phyloP scores from a whole-genome alignment of 1,140 invertebrate species.

The Drosophila serrata region DNA sequence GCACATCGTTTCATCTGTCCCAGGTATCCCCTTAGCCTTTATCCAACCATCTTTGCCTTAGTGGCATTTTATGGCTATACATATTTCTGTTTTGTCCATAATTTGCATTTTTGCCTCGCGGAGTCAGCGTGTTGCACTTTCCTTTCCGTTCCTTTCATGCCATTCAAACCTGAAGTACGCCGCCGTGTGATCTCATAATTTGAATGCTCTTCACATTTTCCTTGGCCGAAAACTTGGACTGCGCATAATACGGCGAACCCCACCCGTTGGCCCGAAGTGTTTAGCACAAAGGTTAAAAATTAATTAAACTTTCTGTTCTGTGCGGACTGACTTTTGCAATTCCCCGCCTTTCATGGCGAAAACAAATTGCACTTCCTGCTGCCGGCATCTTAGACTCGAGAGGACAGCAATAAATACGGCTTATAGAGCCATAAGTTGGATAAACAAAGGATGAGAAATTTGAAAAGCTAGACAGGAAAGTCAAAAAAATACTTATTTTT shows the following conservation, averaged over 20 bases:
- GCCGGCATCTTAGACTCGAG: slow-evolving; percentile 27
- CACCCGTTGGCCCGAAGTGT: slow-evolving; percentile 43
- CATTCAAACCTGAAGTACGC: slow-evolving; percentile 66
- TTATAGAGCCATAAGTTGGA: slow-evolving; percentile 23
- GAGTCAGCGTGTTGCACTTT: slow-evolving; percentile 56
- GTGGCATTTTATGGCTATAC: slow-evolving; percentile 66
- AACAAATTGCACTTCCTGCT: slow-evolving; percentile 41
- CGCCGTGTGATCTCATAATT: slow-evolving; percentile 52
- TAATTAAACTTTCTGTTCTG: slow-evolving; percentile 69
- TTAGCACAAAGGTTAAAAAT: slow-evolving; percentile 71
- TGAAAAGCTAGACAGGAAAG: background rate
- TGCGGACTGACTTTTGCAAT: slow-evolving; percentile 45
- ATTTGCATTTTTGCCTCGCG: slow-evolving; percentile 52
- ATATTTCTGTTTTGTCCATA: slow-evolving; percentile 31
- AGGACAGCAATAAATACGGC: slow-evolving; percentile 41
- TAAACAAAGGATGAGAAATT: slow-evolving; percentile 17
- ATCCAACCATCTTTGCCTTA: slow-evolving; percentile 21
- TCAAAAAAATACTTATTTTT: background rate
- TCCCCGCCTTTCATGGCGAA: slow-evolving; percentile 23
- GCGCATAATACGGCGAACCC: slow-evolving; percentile 6
- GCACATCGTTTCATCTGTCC: background rate
- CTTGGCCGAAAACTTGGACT: slow-evolving; percentile 40
- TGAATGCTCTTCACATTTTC: slow-evolving; percentile 23
- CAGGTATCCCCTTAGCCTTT: background rate
- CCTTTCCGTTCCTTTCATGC: slow-evolving; percentile 66